Base-by-base conservation (phyloP, 2,888 invertebrate species). In the Hylaea fasciaria region DNA sequence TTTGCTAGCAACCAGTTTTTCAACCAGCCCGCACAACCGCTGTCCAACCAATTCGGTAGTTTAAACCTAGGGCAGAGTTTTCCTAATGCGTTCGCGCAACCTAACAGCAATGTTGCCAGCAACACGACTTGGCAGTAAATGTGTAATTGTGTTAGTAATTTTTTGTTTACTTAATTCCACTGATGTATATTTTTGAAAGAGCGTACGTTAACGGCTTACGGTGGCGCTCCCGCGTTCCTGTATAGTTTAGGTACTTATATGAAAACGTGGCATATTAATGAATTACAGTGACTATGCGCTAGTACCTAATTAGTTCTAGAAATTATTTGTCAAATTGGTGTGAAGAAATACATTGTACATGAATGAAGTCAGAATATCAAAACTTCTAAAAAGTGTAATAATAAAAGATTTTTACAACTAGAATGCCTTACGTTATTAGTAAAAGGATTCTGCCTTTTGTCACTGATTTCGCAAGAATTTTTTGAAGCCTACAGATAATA, bases 111-210 rank as follows among this genome's bases (percentile, higher is more conserved):
- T 66, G 85, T 91, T 52, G 85, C 91, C 14, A 89, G 91, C 70
- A 92, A 91, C 71, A 73, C 85, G 16, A 83, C 89, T 51, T 92
- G 92, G 92, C 91, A 91, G 73, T 92, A 90, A 65, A 51, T 0
- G 17, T 45, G 35, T 32, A 37, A 40, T 37, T 16, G 44, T 22
- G 7, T 61, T 62, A 61, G 55, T 63, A 53, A 63, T 63, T 62
- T 51, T 62, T 64, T 59, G 51, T 51, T 58, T 58, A 62, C 61
- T 57, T 62, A 61, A 61, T 59, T 57, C 51, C 54, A 63, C 49
- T 29, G 47, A 53, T 60, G 60, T 57, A 64, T 54, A 61, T 51
- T 64, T 52, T 61, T 60, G 45, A 57, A 57, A 14, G 51, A 49
- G 57, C 47, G 62, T 62, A 62, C 52, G 51, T 56, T 56, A 49